Base-by-base conservation (phyloP, 2,113 vertebrate genomes). In the Ramphastos sulfuratus region DNA sequence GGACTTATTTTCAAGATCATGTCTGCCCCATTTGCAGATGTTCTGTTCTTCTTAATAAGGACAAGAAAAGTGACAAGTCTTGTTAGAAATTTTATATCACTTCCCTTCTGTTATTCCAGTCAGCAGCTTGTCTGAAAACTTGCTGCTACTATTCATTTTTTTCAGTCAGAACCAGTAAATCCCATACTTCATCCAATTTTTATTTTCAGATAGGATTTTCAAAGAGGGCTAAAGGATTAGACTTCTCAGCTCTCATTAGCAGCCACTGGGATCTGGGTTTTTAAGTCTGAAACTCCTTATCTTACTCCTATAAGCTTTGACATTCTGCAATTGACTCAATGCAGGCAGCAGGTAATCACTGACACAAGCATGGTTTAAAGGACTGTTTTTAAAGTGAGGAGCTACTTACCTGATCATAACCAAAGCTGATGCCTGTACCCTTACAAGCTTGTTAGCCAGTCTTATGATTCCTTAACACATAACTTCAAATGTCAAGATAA, bases 1-100 rank as follows among this genome's bases (percentile, higher is more conserved):
- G 78, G 46, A 73, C 63, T 95, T 91, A 79, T 79, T 94, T 96
- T 94, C 87, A 88, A 94, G 90, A 92, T 79, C 84, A 46, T 55
- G 65, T 87, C 91, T 73, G 10, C 63, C 37, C 71, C 63, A 67
- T 93, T 92, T 85, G 89, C 61, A 92, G 88, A 92, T 94, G 79
- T 94, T 92, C 80, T 75, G 24, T 72, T 82, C 88, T 88, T 75
- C 82, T 80, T 95, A 84, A 77, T 72, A 85, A 82, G 59, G 64
- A 94, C 70, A 83, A 56, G 48, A 56, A 85, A 92, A 86, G 63
- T 70, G 74, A 85, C 81, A 84, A 66, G 46, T 74, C 61, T 46
- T 82, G 56, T 71, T 79, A 78, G 79, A 81, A 94, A 87, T 92
- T 92, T 88, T 39, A 3, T 84, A 83, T 85, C 39, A 81, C 58